These are phyloP conservation scores for Microchirus variegatus DNA, from an alignment of 2,797 vertebrate genomes.

Conservation along the genomic window DNA sequence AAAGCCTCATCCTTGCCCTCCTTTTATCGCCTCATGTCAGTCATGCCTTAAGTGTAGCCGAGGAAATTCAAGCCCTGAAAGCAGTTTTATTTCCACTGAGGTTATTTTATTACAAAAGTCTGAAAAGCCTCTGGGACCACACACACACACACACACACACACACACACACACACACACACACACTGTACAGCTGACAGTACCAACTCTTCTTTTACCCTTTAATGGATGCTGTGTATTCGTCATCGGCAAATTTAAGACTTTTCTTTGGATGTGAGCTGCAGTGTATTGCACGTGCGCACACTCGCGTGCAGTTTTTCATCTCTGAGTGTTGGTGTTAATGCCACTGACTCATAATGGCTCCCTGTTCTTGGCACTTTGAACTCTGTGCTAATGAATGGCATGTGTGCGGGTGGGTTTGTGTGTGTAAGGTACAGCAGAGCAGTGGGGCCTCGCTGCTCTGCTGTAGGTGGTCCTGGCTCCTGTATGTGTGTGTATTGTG, in stretches of 20 bases:
- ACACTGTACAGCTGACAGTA: conserved; percentile 47
- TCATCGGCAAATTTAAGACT: conserved; percentile 59
- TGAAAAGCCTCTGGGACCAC: conserved; percentile 59
- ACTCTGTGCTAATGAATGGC: conserved; percentile 65
- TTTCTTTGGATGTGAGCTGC: conserved; percentile 46
- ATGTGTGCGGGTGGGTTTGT: conserved; percentile 61
- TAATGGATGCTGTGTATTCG: conserved; percentile 43
- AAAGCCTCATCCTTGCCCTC: conserved; percentile 2
- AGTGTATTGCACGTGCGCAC: conserved; percentile 15
- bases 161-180: conserved; percentile 30
- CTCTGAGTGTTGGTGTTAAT: conserved; percentile 55
- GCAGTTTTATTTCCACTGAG: conserved; percentile 40
- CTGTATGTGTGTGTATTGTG: conserved; percentile 37
- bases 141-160: conserved; percentile 40
- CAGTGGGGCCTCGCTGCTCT: conserved; percentile 38
- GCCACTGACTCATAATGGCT: conserved; percentile 67
- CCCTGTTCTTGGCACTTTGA: conserved; percentile 69
- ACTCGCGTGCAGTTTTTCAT: conserved; percentile 43
- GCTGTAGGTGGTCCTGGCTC: conserved; percentile 51
- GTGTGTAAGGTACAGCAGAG: conserved; percentile 55
- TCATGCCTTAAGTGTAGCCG: conserved; percentile 23
- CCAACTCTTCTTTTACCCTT: conserved; percentile 48
- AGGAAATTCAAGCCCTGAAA: conserved; percentile 20
- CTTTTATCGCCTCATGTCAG: conserved; percentile 34
- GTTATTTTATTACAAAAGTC: conserved; percentile 42